Conservation (phyloP, 1,140 invertebrate species). For the Lycorma delicatula region DNA sequence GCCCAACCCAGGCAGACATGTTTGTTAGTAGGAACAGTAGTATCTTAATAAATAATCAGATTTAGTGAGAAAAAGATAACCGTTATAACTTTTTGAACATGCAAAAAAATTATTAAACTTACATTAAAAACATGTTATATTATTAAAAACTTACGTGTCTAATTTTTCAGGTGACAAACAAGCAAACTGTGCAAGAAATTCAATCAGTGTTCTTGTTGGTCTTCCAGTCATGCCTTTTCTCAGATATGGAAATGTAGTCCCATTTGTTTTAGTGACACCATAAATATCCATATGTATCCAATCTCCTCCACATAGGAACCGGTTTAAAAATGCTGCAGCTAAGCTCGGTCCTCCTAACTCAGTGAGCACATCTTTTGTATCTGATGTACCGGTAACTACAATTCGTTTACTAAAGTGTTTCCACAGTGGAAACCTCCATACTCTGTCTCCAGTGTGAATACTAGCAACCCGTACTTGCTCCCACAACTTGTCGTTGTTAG, state of each 20-base stretch:
- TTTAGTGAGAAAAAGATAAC: too few relatives aligned
- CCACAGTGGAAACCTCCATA: slow-evolving; percentile 58
- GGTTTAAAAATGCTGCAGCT: slow-evolving; percentile 48
- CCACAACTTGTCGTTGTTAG: slow-evolving; percentile 45
- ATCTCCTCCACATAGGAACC: slow-evolving; percentile 43
- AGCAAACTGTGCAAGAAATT: slow-evolving; percentile 25
- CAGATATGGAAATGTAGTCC: slow-evolving; percentile 30
- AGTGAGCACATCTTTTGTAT: slow-evolving; percentile 8
- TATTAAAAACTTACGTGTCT: too few relatives aligned
- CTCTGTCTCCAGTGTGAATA: slow-evolving; percentile 49
- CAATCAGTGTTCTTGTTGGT: slow-evolving; percentile 26
- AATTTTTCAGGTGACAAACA: too few relatives aligned
- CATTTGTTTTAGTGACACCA: slow-evolving; percentile 41
- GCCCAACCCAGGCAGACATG: too few relatives aligned
- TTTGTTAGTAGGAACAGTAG: too few relatives aligned
- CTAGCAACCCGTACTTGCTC: slow-evolving; percentile 44
- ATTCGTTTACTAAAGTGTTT: slow-evolving; percentile 38
- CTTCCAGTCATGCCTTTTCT: slow-evolving; percentile 24
- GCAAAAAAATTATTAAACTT: too few relatives aligned
- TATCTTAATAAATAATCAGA: too few relatives aligned
- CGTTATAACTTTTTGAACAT: too few relatives aligned
- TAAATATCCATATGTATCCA: slow-evolving; percentile 53
- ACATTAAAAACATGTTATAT: too few relatives aligned
- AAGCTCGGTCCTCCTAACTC: slow-evolving; percentile 38
- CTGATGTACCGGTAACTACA: not conserved